A percentile compares a stretch with the other conserved stretches of the same genome.
phyloP scores from a whole-genome alignment of 2,113 vertebrate genomes.

The Machaerirhynchus nigripectus region DNA sequence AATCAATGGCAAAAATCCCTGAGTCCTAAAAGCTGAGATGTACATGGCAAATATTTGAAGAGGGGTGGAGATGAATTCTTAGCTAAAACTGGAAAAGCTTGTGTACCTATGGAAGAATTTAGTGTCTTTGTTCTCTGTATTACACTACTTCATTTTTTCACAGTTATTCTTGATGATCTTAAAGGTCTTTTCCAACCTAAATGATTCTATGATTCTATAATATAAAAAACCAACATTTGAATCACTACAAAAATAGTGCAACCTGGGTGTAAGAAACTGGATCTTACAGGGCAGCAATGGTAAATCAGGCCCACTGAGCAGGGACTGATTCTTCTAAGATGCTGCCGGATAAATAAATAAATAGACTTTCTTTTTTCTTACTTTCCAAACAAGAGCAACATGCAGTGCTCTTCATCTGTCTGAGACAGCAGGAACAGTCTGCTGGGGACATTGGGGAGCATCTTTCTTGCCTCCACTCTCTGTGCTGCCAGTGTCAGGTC shows the following conservation, averaged over 20 bases:
- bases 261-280: neutral
- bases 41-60: neutral
- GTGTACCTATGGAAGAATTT: neutral
- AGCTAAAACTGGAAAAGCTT: neutral
- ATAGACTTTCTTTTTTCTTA: conserved; percentile 12
- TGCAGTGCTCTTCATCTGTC: conserved; percentile 38
- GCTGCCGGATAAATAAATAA: conserved; percentile 58
- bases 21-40: neutral
- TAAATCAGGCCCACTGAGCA: neutral
- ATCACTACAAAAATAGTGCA: neutral
- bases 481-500: conserved; percentile 41
- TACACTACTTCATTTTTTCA: neutral
- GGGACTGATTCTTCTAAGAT: conserved; percentile 1
- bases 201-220: neutral
- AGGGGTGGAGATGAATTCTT: neutral
- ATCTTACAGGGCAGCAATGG: neutral
- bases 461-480: conserved; percentile 49
- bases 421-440: conserved; percentile 26
- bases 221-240: neutral
- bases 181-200: neutral
- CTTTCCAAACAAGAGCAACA: neutral
- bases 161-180: neutral
- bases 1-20: neutral
- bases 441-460: conserved; percentile 54
- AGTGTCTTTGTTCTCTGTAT: neutral